Percentiles rank a stretch among this genome's conserved stretches.
Conservation (phyloP, 1,140 invertebrate genomes). For the Orchesella cincta region DNA sequence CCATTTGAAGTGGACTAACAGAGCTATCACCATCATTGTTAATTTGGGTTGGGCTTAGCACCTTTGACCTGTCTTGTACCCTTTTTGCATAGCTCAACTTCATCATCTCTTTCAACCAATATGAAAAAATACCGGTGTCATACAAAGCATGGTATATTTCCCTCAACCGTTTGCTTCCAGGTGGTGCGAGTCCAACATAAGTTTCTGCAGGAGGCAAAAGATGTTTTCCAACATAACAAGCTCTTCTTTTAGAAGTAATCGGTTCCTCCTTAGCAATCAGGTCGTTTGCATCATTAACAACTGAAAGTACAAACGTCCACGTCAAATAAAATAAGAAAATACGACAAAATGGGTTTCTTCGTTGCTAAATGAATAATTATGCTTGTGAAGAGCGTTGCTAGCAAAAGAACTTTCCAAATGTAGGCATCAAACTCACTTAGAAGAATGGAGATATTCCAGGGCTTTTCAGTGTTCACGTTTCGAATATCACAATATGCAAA, state of each 20-base stretch:
- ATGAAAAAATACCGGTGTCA: background rate
- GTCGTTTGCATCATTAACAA: background rate
- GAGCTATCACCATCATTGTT: background rate
- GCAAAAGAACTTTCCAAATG: background rate
- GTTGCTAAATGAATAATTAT: background rate
- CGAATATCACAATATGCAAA: background rate
- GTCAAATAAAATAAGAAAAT: background rate
- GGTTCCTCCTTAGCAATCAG: background rate
- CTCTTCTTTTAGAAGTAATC: background rate
- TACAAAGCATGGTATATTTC: background rate
- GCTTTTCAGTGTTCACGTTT: background rate
- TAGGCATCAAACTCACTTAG: background rate
- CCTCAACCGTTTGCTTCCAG: background rate
- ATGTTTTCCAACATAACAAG: background rate
- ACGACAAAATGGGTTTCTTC: background rate
- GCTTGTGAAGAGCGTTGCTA: background rate
- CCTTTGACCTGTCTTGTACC: background rate
- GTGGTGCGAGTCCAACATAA: background rate
- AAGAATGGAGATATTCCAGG: background rate
- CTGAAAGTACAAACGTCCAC: background rate
- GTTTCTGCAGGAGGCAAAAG: background rate
- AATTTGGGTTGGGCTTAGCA: background rate
- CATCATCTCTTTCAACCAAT: background rate
- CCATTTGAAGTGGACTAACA: background rate
- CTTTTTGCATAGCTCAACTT: background rate